A percentile compares a stretch with the other conserved stretches of the same genome.
phyloP scores from a whole-genome alignment of 2,113 vertebrate species.

The Chrysochloris asiatica region DNA sequence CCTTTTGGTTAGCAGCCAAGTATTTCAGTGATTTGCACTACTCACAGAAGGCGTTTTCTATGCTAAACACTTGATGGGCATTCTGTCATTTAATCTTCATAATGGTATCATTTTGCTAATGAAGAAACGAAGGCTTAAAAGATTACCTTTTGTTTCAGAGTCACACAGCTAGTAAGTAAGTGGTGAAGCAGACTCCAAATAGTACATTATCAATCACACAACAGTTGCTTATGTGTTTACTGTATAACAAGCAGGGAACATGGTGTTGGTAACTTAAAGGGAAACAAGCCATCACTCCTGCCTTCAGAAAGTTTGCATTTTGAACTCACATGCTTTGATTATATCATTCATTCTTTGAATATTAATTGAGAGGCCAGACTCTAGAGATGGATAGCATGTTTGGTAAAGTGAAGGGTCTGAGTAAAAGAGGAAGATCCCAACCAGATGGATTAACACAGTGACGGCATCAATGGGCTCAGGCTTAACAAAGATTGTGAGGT shows the following conservation, averaged over 20 bases:
- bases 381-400: too few relatives aligned
- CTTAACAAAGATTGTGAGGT: too few relatives aligned
- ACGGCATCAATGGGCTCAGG: too few relatives aligned
- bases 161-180: background rate
- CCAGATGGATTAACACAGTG: too few relatives aligned
- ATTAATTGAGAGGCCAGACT: too few relatives aligned
- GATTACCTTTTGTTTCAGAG: background rate
- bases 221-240: too few relatives aligned
- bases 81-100: background rate
- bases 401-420: too few relatives aligned
- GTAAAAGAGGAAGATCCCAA: too few relatives aligned
- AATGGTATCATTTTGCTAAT: background rate
- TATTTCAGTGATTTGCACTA: background rate
- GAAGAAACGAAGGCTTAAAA: constrained; percentile 28
- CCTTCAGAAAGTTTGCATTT: background rate
- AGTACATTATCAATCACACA: too few relatives aligned
- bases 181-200: constrained; percentile 1
- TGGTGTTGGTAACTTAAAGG: background rate
- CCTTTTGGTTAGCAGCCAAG: background rate
- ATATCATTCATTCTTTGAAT: background rate
- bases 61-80: background rate
- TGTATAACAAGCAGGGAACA: background rate
- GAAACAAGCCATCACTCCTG: background rate
- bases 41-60: background rate
- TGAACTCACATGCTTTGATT: background rate